Conservation (phyloP, 2,113 vertebrate species). For the Cyrtonyx montezumae region DNA sequence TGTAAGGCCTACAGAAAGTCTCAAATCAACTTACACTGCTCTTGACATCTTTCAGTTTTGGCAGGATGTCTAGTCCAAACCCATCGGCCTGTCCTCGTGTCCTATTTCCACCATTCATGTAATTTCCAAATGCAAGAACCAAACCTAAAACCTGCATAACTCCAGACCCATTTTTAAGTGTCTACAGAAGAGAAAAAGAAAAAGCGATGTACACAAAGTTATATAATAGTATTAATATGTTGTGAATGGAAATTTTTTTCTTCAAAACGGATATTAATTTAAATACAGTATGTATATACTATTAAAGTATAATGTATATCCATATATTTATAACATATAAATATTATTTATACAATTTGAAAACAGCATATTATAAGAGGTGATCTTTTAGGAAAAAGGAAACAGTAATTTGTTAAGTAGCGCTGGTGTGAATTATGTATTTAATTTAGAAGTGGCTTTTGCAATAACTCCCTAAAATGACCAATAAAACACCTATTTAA, state of each 20-base stretch:
- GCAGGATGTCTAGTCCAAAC: slow-evolving; percentile 94
- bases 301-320: too few species aligned
- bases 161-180: slow-evolving; percentile 82
- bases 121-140: slow-evolving; percentile 97
- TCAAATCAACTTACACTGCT: slow-evolving; percentile 89
- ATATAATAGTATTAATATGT: neutral
- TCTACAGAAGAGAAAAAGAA: slow-evolving; percentile 75
- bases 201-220: accelerated
- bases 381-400: neutral
- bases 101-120: slow-evolving; percentile 97
- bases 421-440: neutral
- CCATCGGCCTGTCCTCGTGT: slow-evolving; percentile 96
- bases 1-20: neutral
- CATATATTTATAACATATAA: too few species aligned
- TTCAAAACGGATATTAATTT: neutral
- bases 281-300: neutral
- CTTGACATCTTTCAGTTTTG: slow-evolving; percentile 97
- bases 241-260: neutral
- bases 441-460: neutral
- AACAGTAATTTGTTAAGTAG: neutral
- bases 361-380: neutral
- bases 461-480: neutral
- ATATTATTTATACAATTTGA: too few species aligned
- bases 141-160: slow-evolving; percentile 90
- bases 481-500: neutral